Base-by-base conservation (phyloP, 2,113 vertebrate genomes). In the Larimichthys polyactis region DNA sequence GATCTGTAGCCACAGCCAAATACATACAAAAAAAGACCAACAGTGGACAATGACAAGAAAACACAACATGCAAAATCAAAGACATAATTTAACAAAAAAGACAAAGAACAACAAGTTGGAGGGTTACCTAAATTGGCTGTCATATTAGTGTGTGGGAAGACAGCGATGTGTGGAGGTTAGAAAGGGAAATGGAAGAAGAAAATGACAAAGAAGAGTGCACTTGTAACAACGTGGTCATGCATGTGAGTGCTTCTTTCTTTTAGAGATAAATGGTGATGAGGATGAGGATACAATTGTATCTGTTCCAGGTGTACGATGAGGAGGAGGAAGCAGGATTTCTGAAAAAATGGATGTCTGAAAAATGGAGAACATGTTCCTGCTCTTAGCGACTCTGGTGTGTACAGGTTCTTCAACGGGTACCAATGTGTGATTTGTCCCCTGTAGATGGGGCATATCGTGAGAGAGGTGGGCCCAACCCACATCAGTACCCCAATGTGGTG, bases 51-150 rank as follows among this genome's bases (percentile, higher is more conserved):
- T 74, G 58, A 89, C 79, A 67, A 58, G 43, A 78, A 78, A 86
- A 82, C 70, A 52, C 75, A 78, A 78, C 89, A 78, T 90, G 92
- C 90, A 88, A 74, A 92, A 91, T 60, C 22, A 32, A 83, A 76
- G 49, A 86, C 43, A 68, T 19, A 72, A 52, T 24, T 40, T 48
- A 89, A 83, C 77, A 32, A 75, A 89, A 91, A 72, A 46, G 73
- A 87, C 78, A 84, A 62, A 80, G 72, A 81, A 89, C 63, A 44
- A 65, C 59, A 78, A 76, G 68, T 86, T 79, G 71, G 55, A 82
- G 62, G 75, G 58, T 72, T 79, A 75, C 55, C 71, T 66, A 88
- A 83, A 87, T 46, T 78, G 80, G 78, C 78, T 86, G 78, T 82
- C 79, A 84, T 83, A 84, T 90, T 90, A 86, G 84, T 86, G 81